Conservation (phyloP, 2,113 vertebrate genomes). For the Enhydra lutris region DNA sequence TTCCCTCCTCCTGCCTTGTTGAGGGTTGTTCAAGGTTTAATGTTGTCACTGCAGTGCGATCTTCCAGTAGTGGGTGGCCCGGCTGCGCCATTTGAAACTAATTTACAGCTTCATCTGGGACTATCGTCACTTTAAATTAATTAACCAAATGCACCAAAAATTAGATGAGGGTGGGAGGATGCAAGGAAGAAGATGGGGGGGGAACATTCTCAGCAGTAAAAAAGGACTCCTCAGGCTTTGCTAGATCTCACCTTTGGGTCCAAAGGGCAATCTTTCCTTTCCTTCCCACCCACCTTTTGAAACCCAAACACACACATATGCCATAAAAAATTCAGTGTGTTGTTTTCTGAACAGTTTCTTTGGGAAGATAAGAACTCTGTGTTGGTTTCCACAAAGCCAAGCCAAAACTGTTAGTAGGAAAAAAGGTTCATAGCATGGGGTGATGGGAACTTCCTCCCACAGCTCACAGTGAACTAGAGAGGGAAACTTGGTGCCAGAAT, state of each 20-base stretch:
- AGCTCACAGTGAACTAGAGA: background rate
- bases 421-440: background rate
- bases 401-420: background rate
- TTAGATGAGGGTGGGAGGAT: background rate
- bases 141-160: slow-evolving; percentile 78
- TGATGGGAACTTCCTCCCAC: background rate
- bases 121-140: slow-evolving; percentile 82
- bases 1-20: slow-evolving; percentile 66
- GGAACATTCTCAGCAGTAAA: background rate
- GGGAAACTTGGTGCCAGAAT: background rate
- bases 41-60: slow-evolving; percentile 81
- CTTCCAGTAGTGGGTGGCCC: slow-evolving; percentile 81
- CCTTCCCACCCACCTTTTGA: background rate
- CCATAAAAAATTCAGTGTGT: background rate
- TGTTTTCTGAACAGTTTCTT: slow-evolving; percentile 35
- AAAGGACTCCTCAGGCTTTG: background rate
- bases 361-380: background rate
- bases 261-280: background rate
- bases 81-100: slow-evolving; percentile 81
- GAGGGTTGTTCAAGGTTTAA: slow-evolving; percentile 78
- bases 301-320: background rate
- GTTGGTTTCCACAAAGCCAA: background rate
- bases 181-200: background rate
- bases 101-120: slow-evolving; percentile 83
- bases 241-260: background rate